phyloP scores from a whole-genome alignment of 30 jellyfish, hydroid and myxozoan genomes.

The Morbakka virulenta region DNA sequence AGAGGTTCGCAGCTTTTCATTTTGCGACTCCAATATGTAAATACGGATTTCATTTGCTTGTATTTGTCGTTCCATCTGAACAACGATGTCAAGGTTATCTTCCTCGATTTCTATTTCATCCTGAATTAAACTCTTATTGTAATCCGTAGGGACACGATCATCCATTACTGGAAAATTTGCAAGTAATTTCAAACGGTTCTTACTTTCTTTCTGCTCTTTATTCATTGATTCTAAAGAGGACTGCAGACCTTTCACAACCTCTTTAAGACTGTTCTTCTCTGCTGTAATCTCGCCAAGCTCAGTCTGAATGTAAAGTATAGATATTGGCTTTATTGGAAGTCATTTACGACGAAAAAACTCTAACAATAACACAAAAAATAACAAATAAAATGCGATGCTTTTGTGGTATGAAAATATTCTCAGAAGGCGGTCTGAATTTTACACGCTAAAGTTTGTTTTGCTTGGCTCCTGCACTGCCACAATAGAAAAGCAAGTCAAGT shows the following conservation, averaged over 20 bases:
- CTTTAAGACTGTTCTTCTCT: conserved; percentile 15
- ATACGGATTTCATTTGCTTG: conserved; percentile 62
- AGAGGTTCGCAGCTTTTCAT: conserved; percentile 32
- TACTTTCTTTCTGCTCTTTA: conserved; percentile 8
- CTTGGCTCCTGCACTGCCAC: no score
- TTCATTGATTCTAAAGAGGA: conserved; percentile 14
- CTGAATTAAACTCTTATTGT: not conserved
- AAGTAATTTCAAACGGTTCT: conserved; percentile 17
- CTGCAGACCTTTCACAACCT: conserved; percentile 11
- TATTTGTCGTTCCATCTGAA: conserved; percentile 54
- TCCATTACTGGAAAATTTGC: conserved; percentile 75
- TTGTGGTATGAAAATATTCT: no score
- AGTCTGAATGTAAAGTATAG: no score
- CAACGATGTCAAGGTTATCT: not conserved
- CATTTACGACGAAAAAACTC: not conserved
- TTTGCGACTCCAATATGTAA: conserved; percentile 60
- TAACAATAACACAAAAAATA: not conserved
- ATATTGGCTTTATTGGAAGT: no score
- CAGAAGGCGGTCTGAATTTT: no score
- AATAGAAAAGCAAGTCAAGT: no score
- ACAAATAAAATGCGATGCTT: no score
- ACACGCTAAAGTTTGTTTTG: no score
- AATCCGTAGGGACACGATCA: not conserved
- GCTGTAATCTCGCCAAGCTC: conserved; percentile 5
- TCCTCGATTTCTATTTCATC: not conserved